phyloP scores from a whole-genome alignment of 2,888 invertebrate genomes.

The Neoascia interrupta region DNA sequence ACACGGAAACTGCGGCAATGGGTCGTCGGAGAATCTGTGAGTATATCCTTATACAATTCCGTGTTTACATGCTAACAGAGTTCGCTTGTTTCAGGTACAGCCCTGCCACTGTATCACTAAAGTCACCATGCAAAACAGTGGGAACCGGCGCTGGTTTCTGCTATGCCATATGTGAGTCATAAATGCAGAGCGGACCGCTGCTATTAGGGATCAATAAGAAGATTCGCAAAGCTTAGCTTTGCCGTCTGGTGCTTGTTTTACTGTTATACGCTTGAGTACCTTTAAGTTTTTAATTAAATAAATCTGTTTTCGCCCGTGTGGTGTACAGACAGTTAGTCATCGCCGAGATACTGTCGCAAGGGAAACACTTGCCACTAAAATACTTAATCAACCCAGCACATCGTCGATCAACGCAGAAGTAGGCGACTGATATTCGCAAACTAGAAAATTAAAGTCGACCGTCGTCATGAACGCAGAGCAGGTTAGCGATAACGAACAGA shows the following conservation, averaged over 20 bases:
- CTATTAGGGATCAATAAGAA: conserved; percentile 10
- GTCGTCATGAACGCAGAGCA: conserved; percentile 31
- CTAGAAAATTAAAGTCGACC: conserved; percentile 7
- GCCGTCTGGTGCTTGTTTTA: conserved; percentile 5
- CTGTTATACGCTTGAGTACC: conserved; percentile 1
- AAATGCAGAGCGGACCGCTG: background rate
- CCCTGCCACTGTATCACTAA: conserved; percentile 74
- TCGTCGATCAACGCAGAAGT: background rate
- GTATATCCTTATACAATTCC: conserved; percentile 30
- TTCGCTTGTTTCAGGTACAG: conserved; percentile 72
- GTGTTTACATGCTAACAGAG: background rate
- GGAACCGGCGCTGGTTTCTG: conserved; percentile 79
- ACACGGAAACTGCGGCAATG: conserved; percentile 91
- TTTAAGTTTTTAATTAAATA: conserved; percentile 5
- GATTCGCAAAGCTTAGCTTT: too few species aligned
- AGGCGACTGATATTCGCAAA: conserved; percentile 14
- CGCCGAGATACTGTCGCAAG: too few species aligned
- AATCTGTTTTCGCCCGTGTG: background rate
- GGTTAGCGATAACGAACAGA: conserved; percentile 22
- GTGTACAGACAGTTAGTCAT: too few species aligned
- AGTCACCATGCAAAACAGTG: conserved; percentile 73
- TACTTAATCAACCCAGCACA: too few species aligned
- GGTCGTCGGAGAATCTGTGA: conserved; percentile 79
- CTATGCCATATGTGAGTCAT: conserved; percentile 74
- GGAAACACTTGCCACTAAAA: too few species aligned